Conservation (phyloP, 2,113 vertebrate species). For the Aramus guarauna region DNA sequence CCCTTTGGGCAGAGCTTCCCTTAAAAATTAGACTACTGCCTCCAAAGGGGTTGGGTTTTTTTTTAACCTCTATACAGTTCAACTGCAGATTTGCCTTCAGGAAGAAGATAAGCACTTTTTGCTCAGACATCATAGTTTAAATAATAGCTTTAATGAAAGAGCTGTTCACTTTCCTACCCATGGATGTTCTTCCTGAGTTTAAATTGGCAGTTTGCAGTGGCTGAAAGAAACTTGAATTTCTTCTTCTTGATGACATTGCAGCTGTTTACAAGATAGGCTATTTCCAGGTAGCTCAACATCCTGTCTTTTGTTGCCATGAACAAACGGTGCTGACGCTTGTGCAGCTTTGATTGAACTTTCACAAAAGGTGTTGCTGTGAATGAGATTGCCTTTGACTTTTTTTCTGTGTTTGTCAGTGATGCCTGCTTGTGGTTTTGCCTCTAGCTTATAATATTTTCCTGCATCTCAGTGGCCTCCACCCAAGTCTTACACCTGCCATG, state of each 20-base stretch:
- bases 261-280: background rate
- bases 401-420: background rate
- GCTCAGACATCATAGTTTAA: background rate
- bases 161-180: background rate
- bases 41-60: background rate
- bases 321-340: conserved; percentile 31
- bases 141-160: background rate
- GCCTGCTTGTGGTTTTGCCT: background rate
- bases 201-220: background rate
- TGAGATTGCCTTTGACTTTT: background rate
- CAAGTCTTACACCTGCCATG: background rate
- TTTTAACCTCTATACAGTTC: background rate
- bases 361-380: background rate
- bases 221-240: conserved; percentile 10
- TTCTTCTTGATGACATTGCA: background rate
- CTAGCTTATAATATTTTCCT: background rate
- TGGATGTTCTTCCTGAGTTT: background rate
- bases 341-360: conserved; percentile 6
- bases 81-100: background rate
- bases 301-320: conserved; percentile 19
- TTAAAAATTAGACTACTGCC: background rate
- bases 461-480: background rate
- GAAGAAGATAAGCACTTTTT: background rate
- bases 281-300: background rate
- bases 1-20: background rate